Evolutionary conservation across 2,888 invertebrate genomes (phyloP).

Genomic region (Dryobota labecula): DNA sequence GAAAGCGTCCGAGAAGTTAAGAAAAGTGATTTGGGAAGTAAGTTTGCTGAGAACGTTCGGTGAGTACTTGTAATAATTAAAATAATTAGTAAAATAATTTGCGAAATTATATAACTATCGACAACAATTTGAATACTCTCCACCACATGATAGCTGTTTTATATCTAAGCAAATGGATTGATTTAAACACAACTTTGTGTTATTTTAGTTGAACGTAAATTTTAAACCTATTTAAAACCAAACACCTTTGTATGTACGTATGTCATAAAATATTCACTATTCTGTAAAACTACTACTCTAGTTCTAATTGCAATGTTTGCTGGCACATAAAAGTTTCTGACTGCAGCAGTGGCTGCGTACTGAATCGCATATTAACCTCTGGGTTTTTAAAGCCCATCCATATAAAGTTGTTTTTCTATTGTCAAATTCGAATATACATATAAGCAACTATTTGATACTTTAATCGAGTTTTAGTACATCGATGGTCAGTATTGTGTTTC

Average conservation of each 20-base stretch:
- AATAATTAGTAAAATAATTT: conserved; percentile 32
- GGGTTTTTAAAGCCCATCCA: background rate
- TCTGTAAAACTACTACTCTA: background rate
- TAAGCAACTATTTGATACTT: background rate
- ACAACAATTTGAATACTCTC: background rate
- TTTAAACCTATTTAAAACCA: background rate
- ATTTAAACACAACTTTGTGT: background rate
- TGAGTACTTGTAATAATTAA: conserved; percentile 62
- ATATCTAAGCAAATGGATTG: background rate
- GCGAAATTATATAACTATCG: background rate
- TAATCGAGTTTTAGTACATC: background rate
- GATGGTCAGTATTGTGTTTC: background rate
- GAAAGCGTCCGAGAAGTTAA: conserved; percentile 41
- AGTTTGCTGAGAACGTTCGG: conserved; percentile 60
- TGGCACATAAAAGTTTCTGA: conserved; percentile 10
- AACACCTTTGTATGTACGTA: background rate
- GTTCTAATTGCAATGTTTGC: conserved; percentile 22
- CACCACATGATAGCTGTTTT: background rate
- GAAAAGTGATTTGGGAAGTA: conserved; percentile 57
- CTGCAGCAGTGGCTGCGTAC: conserved; percentile 19
- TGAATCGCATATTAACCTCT: background rate
- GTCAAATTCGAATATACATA: background rate
- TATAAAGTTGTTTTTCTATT: background rate
- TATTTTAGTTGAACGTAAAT: background rate
- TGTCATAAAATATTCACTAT: conserved; percentile 2